A percentile compares a stretch with the other conserved stretches of the same genome.
Evolutionary conservation across 2,797 vertebrate species (phyloP).

Genomic region (Valencia hispanica): DNA sequence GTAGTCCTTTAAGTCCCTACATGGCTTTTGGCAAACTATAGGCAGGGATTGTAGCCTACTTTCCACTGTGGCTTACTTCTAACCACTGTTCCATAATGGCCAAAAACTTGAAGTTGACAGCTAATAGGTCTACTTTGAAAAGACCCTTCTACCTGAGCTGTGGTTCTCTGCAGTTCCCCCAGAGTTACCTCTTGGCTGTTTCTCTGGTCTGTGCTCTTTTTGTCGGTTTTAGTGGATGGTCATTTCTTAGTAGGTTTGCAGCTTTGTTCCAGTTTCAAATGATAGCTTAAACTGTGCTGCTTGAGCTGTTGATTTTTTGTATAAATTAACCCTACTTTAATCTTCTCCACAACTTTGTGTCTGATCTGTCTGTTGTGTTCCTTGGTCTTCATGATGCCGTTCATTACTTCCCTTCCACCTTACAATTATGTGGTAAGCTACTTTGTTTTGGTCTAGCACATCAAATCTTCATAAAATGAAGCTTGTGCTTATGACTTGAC

Average conservation of each 20-base stretch:
- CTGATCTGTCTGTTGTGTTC: neutral
- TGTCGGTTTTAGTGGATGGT: neutral
- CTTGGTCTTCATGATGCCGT: neutral
- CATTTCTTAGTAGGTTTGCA: neutral
- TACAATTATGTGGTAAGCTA: slow-evolving; percentile 3
- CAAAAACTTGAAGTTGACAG: neutral
- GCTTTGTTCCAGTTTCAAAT: neutral
- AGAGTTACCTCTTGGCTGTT: neutral
- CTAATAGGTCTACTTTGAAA: neutral
- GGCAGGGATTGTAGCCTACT: too few relatives aligned
- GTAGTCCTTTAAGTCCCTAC: neutral
- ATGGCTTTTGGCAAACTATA: too few relatives aligned
- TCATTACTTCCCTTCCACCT: neutral
- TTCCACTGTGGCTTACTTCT: too few relatives aligned
- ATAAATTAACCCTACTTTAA: neutral
- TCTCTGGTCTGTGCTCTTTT: neutral
- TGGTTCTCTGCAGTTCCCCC: neutral
- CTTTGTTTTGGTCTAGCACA: slow-evolving; percentile 4
- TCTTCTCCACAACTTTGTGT: neutral
- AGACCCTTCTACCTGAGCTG: neutral
- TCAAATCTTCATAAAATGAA: neutral
- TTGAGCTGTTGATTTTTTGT: neutral
- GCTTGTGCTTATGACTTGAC: neutral
- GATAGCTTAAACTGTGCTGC: neutral
- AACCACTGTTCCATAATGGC: too few relatives aligned